Evolutionary conservation across 1,140 invertebrate species (phyloP), one percentile per base, ranked within the genome.

Genomic region (Drosophila santomea): DNA sequence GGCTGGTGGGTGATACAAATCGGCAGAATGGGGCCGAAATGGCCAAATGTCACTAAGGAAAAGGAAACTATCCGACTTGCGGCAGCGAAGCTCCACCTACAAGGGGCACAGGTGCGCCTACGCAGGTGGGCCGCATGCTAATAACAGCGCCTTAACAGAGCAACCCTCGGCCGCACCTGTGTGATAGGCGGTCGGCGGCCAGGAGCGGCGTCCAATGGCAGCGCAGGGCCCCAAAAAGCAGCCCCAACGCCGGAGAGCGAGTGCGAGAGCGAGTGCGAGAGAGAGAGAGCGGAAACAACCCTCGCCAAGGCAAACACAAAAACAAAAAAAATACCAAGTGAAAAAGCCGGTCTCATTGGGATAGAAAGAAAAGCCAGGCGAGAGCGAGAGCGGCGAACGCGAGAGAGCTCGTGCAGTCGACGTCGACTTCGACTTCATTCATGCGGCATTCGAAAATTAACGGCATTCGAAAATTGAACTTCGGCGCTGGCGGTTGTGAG

Each of bases 401-500:
- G 48, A 55, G 69, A 83, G 62, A 55, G 80, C 48, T 44, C 47
- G 56, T 38, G 38, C 60, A 35, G 54, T 60, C 54, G 38, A 56
- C 60, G 60, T 57, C 38, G 59, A 45, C 48, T 10, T 14, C 75
- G 78, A 75, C 80, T 86, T 81, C 73, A 77, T 73, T 64, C 68
- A 68, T 71, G 78, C 66, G 61, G 64, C 48, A 51, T 51, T 51
- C 28, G 48, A 51, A 51, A 51, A 48, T 48, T 48, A 48, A 25
- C 28, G 28, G 28, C 48, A 51, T 51, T 51, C 48, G 48, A 51
- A 51, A 35, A 15, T 17, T 51, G n/a, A 17, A 91, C 88, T 91
- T 88, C 89, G 88, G 80, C 88, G 83, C 74, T 81, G 89, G 76
- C 83, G 88, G 83, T 91, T 78, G 85, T 90, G 77, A 78, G 84